Conservation (phyloP, 1,140 invertebrate species). For the Lasioglossum baleicum region DNA sequence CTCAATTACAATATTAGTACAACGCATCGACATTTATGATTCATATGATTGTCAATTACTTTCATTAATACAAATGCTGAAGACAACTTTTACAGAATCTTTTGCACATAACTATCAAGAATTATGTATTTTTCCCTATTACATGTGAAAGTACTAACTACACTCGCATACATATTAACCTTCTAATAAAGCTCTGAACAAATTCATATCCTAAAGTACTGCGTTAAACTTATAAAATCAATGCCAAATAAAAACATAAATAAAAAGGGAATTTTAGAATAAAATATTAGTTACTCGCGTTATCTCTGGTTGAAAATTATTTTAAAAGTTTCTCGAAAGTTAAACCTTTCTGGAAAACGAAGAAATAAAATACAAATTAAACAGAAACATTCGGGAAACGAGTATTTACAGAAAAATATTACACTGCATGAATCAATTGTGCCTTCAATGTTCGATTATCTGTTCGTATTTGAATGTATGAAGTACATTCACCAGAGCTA, state of each 20-base stretch:
- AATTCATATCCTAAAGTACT: neutral
- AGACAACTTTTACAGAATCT: neutral
- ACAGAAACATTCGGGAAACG: no score
- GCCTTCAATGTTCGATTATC: neutral
- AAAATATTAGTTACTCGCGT: no score
- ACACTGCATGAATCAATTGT: no score
- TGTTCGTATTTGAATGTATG: neutral
- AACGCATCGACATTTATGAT: neutral
- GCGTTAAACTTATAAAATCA: neutral
- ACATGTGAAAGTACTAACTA: neutral
- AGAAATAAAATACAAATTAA: no score
- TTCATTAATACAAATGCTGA: neutral
- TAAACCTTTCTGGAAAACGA: no score
- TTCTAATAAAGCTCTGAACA: slow-evolving; percentile 6
- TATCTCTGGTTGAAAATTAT: no score
- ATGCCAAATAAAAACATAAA: no score
- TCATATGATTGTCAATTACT: neutral
- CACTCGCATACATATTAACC: neutral
- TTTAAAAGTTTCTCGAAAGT: no score
- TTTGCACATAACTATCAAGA: neutral
- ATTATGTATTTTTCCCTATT: neutral
- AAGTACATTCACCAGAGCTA: neutral
- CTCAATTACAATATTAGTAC: neutral
- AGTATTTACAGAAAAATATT: no score
- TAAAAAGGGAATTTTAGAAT: neutral